These are phyloP conservation scores for Rhegmatorhina hoffmannsi DNA, from an alignment of 2,113 vertebrate genomes.

Conservation along the genomic window DNA sequence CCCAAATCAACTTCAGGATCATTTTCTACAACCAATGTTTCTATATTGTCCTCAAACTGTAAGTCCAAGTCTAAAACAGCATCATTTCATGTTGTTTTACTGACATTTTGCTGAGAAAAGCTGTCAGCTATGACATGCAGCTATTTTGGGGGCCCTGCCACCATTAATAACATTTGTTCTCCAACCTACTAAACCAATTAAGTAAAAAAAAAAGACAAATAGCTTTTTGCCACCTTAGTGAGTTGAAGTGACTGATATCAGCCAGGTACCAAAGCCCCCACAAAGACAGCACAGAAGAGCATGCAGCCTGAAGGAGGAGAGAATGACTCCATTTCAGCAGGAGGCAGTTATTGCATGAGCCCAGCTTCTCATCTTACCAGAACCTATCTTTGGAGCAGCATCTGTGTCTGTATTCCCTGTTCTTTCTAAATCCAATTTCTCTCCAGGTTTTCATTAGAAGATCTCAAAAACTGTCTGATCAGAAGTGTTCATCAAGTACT, in stretches of 20 bases:
- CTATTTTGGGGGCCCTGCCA: neutral
- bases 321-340: neutral
- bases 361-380: slow-evolving; percentile 1
- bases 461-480: neutral
- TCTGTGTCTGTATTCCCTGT: neutral
- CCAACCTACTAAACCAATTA: neutral
- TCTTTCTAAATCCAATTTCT: neutral
- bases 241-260: neutral
- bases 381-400: slow-evolving; percentile 4
- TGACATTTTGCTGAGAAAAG: slow-evolving; percentile 36
- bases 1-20: neutral
- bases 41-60: neutral
- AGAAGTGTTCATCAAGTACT: neutral
- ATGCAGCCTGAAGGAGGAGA: neutral
- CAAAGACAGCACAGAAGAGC: neutral
- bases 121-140: slow-evolving; percentile 14
- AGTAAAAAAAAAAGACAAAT: fast-evolving
- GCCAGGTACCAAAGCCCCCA: neutral
- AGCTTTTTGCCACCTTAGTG: neutral
- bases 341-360: neutral
- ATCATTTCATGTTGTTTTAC: slow-evolving; percentile 4
- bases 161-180: slow-evolving; percentile 17
- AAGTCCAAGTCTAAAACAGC: slow-evolving; percentile 12
- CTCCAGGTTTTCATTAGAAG: neutral
- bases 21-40: neutral